phyloP scores from a whole-genome alignment of 1,140 invertebrate genomes.

The Drosophila obscura region DNA sequence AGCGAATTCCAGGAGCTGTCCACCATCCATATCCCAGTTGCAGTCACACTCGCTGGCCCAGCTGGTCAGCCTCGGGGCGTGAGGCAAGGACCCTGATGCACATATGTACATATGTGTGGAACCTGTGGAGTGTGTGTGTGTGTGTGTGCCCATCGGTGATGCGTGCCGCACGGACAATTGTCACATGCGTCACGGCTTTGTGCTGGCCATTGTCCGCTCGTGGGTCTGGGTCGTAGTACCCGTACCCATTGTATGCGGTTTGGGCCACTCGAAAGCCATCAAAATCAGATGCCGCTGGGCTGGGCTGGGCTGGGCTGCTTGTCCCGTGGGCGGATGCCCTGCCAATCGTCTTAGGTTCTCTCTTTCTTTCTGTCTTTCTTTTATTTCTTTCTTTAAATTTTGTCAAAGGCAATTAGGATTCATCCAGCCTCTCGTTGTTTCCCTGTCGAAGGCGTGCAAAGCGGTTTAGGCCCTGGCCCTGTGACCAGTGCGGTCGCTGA shows the following conservation, averaged over 20 bases:
- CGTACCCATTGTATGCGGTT: conserved; percentile 6
- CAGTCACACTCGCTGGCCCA: conserved; percentile 18
- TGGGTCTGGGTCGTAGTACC: no score
- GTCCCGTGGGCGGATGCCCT: conserved; percentile 49
- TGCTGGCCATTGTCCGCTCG: conserved; percentile 29
- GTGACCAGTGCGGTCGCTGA: no score
- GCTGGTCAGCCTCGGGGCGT: conserved; percentile 51
- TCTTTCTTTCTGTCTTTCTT: neutral
- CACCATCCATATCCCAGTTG: conserved; percentile 15
- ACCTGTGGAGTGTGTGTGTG: conserved; percentile 22
- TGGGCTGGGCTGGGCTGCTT: neutral
- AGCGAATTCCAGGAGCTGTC: conserved; percentile 76
- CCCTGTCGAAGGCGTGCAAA: conserved; percentile 55
- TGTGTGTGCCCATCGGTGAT: conserved; percentile 23
- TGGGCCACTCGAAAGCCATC: conserved; percentile 47
- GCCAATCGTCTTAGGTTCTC: conserved; percentile 51
- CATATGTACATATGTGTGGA: no score
- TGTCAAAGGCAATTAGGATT: conserved; percentile 74
- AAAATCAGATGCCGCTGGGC: conserved; percentile 32
- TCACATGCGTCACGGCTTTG: conserved; percentile 43
- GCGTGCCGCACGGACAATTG: conserved; percentile 61
- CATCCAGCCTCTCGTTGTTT: conserved; percentile 29
- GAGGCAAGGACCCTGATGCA: conserved; percentile 8
- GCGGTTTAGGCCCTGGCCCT: conserved; percentile 27
- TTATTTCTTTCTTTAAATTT: conserved; percentile 24